These are phyloP conservation scores for Drosophila elegans DNA, from an alignment of 1,140 invertebrate genomes.

Conservation along the genomic window DNA sequence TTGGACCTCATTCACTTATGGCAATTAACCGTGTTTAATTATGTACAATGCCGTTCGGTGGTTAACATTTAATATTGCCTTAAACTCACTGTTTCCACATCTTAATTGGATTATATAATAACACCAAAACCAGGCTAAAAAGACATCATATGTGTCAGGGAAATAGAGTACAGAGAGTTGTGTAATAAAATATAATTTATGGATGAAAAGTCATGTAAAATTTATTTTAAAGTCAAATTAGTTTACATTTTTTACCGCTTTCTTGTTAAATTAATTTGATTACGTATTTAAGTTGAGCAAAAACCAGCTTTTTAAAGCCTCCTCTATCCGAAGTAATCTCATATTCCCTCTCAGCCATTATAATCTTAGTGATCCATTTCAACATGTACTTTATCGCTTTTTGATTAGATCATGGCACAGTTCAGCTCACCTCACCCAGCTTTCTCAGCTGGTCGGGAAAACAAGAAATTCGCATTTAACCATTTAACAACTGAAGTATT, in stretches of 20 bases:
- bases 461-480: slow-evolving; percentile 77
- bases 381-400: slow-evolving; percentile 35
- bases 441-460: slow-evolving; percentile 15
- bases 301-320: neutral
- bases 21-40: slow-evolving; percentile 48
- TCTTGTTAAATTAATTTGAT: neutral
- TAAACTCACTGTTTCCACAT: slow-evolving; percentile 27
- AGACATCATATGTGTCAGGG: neutral
- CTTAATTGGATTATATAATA: slow-evolving; percentile 42
- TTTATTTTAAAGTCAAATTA: too few species aligned
- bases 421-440: slow-evolving; percentile 24
- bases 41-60: slow-evolving; percentile 32
- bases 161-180: neutral
- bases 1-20: slow-evolving; percentile 24
- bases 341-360: neutral
- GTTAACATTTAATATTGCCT: slow-evolving; percentile 47
- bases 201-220: too few species aligned
- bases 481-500: slow-evolving; percentile 59
- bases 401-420: slow-evolving; percentile 41
- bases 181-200: neutral
- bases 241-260: too few species aligned
- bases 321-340: neutral
- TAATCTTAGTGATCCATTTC: slow-evolving; percentile 21
- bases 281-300: neutral
- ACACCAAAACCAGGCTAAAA: neutral